Percentiles rank a stretch among this genome's conserved stretches.
phyloP scores from a whole-genome alignment of 2,113 vertebrate genomes.

The Channa maculata region DNA sequence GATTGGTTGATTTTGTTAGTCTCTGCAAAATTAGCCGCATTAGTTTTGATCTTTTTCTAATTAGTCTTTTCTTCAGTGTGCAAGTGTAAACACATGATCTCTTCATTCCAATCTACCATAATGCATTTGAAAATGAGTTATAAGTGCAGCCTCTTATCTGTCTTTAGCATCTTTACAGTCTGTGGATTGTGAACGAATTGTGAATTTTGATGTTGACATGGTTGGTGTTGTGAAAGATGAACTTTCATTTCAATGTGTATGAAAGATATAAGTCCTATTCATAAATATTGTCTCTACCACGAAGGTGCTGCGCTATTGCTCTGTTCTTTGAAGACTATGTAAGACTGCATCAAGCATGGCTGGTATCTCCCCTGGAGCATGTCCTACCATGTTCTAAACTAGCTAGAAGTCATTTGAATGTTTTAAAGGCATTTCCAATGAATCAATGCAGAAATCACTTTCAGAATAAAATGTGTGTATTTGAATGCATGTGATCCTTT shows the following conservation, averaged over 20 bases:
- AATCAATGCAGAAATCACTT: slow-evolving; percentile 4
- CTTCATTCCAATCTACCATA: slow-evolving; percentile 4
- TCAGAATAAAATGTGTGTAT: not conserved
- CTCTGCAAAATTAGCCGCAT: slow-evolving; percentile 30
- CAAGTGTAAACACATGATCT: slow-evolving; percentile 30
- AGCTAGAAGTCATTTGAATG: slow-evolving; percentile 1
- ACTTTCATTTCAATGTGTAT: not conserved
- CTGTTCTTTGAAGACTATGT: slow-evolving; percentile 12
- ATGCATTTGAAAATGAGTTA: not conserved
- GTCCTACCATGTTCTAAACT: not conserved
- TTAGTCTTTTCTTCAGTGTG: slow-evolving; percentile 18
- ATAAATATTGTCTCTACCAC: slow-evolving; percentile 18
- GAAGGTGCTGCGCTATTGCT: slow-evolving; percentile 22
- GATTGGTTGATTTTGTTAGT: slow-evolving; percentile 51
- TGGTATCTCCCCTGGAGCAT: slow-evolving; percentile 11
- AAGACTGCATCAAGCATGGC: slow-evolving; percentile 14
- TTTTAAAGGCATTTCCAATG: not conserved
- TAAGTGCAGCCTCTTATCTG: not conserved
- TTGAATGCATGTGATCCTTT: not conserved
- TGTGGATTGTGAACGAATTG: not conserved
- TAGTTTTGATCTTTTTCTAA: slow-evolving; percentile 48
- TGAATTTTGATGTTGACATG: too few relatives aligned
- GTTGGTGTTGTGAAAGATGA: slow-evolving; percentile 6
- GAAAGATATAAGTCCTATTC: slow-evolving; percentile 13
- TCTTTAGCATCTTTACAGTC: not conserved